Base-by-base conservation (phyloP, 1,140 invertebrate species). In the Solenopsis invicta region DNA sequence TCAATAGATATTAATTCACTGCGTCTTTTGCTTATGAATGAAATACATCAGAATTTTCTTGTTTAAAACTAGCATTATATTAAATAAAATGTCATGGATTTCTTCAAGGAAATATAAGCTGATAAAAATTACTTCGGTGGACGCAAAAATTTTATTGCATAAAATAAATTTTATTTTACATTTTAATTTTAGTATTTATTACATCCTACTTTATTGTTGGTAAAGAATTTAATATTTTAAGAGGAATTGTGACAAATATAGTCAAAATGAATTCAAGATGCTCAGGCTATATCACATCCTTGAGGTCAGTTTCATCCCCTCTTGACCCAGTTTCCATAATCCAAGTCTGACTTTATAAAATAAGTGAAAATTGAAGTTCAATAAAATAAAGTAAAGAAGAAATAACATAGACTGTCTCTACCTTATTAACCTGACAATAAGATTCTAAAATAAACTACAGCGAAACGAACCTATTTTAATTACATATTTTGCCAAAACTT, bases 361-460 rank as follows among this genome's bases (percentile, higher is more conserved):
- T 77, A 62, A 77, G 41, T 77, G 45, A n/a, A 48, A 48, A 62
- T 48, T 62, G 24, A 77, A 61, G 5, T 76, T 77, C 18, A 24
- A 56, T 5, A 75, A 75, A 75, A 21, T 10, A 37, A 75, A 56
- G 6, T n/a, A 0, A 75, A 37, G 16, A 3, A 72, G n/a, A 24
- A 56, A 16, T 4, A 24, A 52, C 2, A 56, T n/a, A 21, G n/a
- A 75, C 8, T 1, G 5, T 74, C 9, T 18, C 3, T 54, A 5
- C 4, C 9, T 37, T 56, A 48, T 69, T 45, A 45, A 21, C 18
- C 41, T 8, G 1, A 9, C 12, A 56, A 37, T n/a, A n/a, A 21
- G 37, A 37, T 67, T 16, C 56, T 34, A 2, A 34, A 37, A n/a
- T 74, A 54, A 37, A 75, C 34, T 34, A 52, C 1, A 34, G 41